Percentiles rank a stretch among this genome's conserved stretches.
These are phyloP conservation scores for Leptopilina clavipes DNA, from an alignment of 1,140 invertebrate genomes.

Conservation along the genomic window DNA sequence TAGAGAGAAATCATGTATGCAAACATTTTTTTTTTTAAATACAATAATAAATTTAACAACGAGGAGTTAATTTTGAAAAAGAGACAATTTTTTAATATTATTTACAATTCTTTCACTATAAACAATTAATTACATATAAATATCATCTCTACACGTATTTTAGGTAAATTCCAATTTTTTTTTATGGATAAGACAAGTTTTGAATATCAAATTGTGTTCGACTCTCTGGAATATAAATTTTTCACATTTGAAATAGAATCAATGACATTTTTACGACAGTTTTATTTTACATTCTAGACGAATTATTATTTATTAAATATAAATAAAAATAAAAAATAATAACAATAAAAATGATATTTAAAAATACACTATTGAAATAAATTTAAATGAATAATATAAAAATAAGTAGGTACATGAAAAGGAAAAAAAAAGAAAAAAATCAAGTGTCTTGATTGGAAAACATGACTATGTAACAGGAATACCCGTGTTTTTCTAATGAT, in stretches of 20 bases:
- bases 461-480: neutral
- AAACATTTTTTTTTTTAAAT: neutral
- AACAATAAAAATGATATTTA: no score
- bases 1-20: neutral
- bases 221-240: neutral
- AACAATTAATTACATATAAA: neutral
- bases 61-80: conserved; percentile 2
- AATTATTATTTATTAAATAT: no score
- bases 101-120: neutral
- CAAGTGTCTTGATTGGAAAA: neutral
- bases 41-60: neutral
- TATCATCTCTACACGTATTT: neutral
- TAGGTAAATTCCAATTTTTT: neutral
- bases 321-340: no score
- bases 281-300: no score
- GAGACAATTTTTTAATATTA: neutral
- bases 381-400: no score
- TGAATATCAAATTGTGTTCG: neutral
- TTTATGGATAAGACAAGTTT: neutral
- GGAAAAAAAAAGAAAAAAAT: neutral
- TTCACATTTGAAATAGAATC: neutral
- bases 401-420: neutral
- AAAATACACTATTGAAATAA: no score
- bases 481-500: neutral
- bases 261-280: neutral